Percentiles rank a stretch among this genome's conserved stretches.
Evolutionary conservation across 1,140 invertebrate species (phyloP).

Genomic region (Mamestra configurata): DNA sequence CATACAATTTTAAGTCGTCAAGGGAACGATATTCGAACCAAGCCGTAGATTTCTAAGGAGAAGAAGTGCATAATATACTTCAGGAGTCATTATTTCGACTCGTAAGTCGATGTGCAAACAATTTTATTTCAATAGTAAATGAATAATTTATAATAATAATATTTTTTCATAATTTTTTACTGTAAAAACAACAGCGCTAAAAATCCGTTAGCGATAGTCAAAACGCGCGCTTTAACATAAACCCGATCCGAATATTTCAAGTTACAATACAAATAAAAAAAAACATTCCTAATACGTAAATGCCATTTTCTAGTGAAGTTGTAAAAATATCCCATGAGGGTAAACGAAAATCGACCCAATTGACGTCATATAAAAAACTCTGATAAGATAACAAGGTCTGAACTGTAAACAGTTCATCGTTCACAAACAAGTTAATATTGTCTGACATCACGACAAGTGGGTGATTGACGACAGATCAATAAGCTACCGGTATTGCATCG

Average conservation of each 20-base stretch:
- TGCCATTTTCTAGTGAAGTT: neutral
- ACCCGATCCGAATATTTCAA: neutral
- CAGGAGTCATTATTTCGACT: too few relatives aligned
- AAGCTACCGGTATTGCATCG: slow-evolving; percentile 8
- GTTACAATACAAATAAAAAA: neutral
- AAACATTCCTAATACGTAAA: neutral
- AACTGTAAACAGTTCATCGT: slow-evolving; percentile 36
- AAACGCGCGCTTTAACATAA: neutral
- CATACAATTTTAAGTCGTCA: too few relatives aligned
- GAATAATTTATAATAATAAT: too few relatives aligned
- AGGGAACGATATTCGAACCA: too few relatives aligned
- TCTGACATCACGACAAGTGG: slow-evolving; percentile 12
- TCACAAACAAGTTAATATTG: slow-evolving; percentile 26
- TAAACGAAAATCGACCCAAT: neutral
- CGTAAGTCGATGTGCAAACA: too few relatives aligned
- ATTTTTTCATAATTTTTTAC: too few relatives aligned
- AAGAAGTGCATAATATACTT: too few relatives aligned
- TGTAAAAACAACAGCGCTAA: too few relatives aligned
- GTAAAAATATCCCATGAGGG: neutral
- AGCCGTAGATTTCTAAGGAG: too few relatives aligned
- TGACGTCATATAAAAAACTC: slow-evolving; percentile 42
- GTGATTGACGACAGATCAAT: neutral
- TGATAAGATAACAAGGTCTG: slow-evolving; percentile 48
- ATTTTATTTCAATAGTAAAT: too few relatives aligned
- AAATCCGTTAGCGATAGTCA: too few relatives aligned